A percentile compares a stretch with the other conserved stretches of the same genome.
Conservation (phyloP, 2,113 vertebrate genomes). For the Rattus rattus region DNA sequence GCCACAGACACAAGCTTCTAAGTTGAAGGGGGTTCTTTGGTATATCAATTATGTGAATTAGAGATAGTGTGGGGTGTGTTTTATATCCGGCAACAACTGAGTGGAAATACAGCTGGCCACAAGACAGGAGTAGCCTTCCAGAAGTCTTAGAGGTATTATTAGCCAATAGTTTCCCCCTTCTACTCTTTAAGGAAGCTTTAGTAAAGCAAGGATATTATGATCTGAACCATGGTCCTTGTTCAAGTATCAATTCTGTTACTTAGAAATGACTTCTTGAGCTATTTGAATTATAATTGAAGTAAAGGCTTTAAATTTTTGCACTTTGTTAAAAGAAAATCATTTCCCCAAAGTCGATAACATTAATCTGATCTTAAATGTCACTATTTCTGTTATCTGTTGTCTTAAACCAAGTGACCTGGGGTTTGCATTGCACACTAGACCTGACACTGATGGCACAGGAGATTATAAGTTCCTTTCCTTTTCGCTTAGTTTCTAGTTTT, state of each 20-base stretch:
- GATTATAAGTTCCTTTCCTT: background rate
- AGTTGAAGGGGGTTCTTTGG: background rate
- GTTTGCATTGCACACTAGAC: background rate
- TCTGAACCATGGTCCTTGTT: background rate
- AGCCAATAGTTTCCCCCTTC: background rate
- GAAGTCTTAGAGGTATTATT: background rate
- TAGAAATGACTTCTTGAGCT: background rate
- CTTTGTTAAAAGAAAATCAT: background rate
- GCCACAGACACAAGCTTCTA: background rate
- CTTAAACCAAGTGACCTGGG: background rate
- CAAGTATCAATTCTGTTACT: background rate
- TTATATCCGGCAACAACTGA: background rate
- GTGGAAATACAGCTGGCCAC: background rate
- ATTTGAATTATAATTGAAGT: background rate
- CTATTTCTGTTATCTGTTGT: background rate
- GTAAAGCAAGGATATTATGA: background rate
- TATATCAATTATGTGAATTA: background rate
- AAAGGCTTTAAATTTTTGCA: background rate
- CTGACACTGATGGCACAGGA: background rate
- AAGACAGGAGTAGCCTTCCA: fast-evolving
- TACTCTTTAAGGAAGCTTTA: background rate
- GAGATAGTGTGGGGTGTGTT: background rate
- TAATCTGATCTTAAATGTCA: background rate
- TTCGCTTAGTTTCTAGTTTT: background rate
- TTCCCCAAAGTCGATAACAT: background rate